Evolutionary conservation across 2,888 invertebrate species (phyloP), one percentile per base, ranked within the genome.

Genomic region (Machimus rusticus): DNA sequence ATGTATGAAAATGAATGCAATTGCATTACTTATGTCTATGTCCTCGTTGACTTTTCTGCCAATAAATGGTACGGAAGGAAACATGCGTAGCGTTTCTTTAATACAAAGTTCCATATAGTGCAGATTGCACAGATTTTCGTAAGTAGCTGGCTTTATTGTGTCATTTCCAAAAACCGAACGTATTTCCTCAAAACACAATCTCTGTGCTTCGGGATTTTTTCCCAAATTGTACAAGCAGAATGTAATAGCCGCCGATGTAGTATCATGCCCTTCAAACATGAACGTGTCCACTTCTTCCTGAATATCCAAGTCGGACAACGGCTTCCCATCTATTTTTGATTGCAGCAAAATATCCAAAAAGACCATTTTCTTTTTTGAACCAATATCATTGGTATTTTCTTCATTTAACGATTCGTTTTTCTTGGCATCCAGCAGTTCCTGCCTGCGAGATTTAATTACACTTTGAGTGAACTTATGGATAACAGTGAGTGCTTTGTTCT

Each of bases 231-330:
- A 94, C 37, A 94, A 91, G 81, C 93, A 91, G 91, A 94, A 94
- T 87, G 92, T 92, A 14, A 94, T 91, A 2, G 93, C 93, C 16
- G 94, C 93, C 0, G 94, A 93, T 12, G 94, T 94, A 4, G 94
- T 94, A 88, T 94, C 94, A 87, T 94, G 93, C 0, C 94, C 94
- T 91, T 94, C 96, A 91, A 96, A 96, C 95, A 96, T 95, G 89
- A 96, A 96, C 0, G 96, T 96, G 89, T 96, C 95, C 0, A 96
- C 95, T 92, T 96, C 95, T 90, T 96, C 95, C 86, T 95, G 93
- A 74, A 96, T 94, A 88, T 94, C 94, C 43, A 94, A 91, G 89
- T 95, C 94, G 9, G 94, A 93, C 76, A 96, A 91, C 5, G 93
- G 94, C 88, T 93, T 91, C 1, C 94, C 95, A 89, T 95, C 94